Percentiles rank a stretch among this genome's conserved stretches.
These are phyloP conservation scores for Drosophila yakuba DNA, from an alignment of 1,140 invertebrate genomes.

Conservation along the genomic window DNA sequence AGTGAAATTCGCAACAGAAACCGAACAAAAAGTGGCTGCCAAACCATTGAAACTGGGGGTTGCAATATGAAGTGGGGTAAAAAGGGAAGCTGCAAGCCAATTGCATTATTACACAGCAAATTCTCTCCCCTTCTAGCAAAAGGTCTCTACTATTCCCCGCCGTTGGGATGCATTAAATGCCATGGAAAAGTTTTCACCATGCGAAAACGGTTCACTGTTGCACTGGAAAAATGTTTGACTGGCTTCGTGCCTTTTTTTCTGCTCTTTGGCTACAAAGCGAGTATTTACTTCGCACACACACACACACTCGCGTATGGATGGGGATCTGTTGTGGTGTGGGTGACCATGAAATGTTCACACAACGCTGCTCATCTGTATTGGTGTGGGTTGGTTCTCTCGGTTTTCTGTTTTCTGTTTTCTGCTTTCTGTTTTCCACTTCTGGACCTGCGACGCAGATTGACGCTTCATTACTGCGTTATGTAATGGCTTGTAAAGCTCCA, in stretches of 20 bases:
- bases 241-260: slow-evolving; percentile 23
- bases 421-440: slow-evolving; percentile 26
- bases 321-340: slow-evolving; percentile 44
- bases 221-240: slow-evolving; percentile 44
- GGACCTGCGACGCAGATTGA: slow-evolving; percentile 76
- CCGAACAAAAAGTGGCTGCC: slow-evolving; percentile 48
- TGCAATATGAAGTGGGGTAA: slow-evolving; percentile 15
- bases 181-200: slow-evolving; percentile 39
- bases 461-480: slow-evolving; percentile 75
- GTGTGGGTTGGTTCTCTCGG: slow-evolving; percentile 11
- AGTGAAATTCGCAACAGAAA: slow-evolving; percentile 33
- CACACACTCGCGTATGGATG: neutral
- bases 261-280: slow-evolving; percentile 61
- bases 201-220: slow-evolving; percentile 28
- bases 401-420: slow-evolving; percentile 33
- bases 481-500: slow-evolving; percentile 53
- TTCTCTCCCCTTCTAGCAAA: neutral
- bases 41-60: slow-evolving; percentile 21
- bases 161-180: slow-evolving; percentile 30
- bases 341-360: slow-evolving; percentile 81
- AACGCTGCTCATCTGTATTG: slow-evolving; percentile 35
- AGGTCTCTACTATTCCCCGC: neutral
- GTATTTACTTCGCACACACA: slow-evolving; percentile 52
- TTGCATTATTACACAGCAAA: slow-evolving; percentile 63
- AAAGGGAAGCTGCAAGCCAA: slow-evolving; percentile 52